Percentiles rank a stretch among this genome's conserved stretches.
These are phyloP conservation scores for Mobula birostris DNA, from an alignment of 2,113 vertebrate genomes.

Conservation along the genomic window DNA sequence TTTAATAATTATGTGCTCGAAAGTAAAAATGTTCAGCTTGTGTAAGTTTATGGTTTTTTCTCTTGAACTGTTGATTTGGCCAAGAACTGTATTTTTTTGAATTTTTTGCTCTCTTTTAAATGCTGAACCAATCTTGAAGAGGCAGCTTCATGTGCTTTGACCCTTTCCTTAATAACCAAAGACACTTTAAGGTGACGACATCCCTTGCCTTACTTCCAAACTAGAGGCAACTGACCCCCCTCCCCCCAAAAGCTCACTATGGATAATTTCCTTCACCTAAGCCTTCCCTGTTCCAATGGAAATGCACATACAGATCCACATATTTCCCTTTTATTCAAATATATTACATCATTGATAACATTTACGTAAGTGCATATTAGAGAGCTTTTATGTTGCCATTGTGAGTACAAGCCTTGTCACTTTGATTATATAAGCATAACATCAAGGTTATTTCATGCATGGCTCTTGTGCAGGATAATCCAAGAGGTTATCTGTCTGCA, in stretches of 20 bases:
- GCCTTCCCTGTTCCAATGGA: background rate
- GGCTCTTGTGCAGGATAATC: no score
- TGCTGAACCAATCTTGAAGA: background rate
- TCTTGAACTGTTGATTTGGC: background rate
- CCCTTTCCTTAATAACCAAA: background rate
- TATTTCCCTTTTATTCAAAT: no score
- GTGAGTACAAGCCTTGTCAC: no score
- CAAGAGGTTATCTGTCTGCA: no score
- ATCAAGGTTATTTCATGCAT: no score
- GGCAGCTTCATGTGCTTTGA: background rate
- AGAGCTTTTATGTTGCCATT: no score
- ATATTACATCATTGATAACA: no score
- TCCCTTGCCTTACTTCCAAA: background rate
- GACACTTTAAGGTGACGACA: background rate
- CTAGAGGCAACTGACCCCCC: background rate
- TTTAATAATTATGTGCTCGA: background rate
- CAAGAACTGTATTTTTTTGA: background rate
- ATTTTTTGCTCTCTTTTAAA: background rate
- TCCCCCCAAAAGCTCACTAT: no score
- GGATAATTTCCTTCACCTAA: background rate
- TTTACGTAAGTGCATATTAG: no score
- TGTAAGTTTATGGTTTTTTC: background rate
- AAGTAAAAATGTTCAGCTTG: background rate
- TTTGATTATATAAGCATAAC: no score
- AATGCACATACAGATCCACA: background rate